Evolutionary conservation across 2,888 invertebrate species (phyloP).

Genomic region (Cryptops parisi): DNA sequence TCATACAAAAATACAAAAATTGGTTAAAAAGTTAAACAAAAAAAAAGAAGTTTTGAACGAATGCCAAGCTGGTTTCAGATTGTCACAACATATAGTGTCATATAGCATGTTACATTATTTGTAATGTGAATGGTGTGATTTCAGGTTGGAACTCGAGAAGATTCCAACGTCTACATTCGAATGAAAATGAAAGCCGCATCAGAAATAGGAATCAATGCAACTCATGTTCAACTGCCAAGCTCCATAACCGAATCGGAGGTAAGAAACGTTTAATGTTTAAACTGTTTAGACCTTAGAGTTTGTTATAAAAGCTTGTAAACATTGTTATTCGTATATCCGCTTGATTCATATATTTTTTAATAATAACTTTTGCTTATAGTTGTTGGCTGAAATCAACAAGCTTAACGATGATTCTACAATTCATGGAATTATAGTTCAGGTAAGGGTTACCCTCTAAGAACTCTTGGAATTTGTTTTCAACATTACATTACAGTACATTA

Average conservation of each 20-base stretch:
- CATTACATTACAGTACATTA: too few relatives aligned
- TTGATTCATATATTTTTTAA: too few relatives aligned
- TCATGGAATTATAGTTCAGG: slow-evolving; percentile 90
- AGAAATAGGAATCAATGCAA: slow-evolving; percentile 73
- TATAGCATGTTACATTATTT: not conserved
- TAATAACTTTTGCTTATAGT: slow-evolving; percentile 36
- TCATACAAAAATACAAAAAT: slow-evolving; percentile 6
- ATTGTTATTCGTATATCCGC: too few relatives aligned
- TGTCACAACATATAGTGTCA: not conserved
- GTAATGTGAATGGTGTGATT: not conserved
- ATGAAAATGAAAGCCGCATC: slow-evolving; percentile 87
- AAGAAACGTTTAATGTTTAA: slow-evolving; percentile 17
- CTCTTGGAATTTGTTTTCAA: too few relatives aligned
- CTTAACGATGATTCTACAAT: slow-evolving; percentile 70
- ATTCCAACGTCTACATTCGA: slow-evolving; percentile 95
- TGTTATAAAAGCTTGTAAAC: too few relatives aligned
- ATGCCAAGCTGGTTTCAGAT: too few relatives aligned
- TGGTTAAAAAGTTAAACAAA: not conserved
- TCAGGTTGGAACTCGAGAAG: slow-evolving; percentile 89
- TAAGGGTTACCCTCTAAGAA: too few relatives aligned
- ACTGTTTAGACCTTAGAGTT: slow-evolving; percentile 1
- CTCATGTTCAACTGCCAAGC: slow-evolving; percentile 62
- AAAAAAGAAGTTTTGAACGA: not conserved
- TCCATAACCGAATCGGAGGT: slow-evolving; percentile 68
- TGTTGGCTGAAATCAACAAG: slow-evolving; percentile 49